phyloP scores from a whole-genome alignment of 2,113 vertebrate genomes.

The Petaurus breviceps region DNA sequence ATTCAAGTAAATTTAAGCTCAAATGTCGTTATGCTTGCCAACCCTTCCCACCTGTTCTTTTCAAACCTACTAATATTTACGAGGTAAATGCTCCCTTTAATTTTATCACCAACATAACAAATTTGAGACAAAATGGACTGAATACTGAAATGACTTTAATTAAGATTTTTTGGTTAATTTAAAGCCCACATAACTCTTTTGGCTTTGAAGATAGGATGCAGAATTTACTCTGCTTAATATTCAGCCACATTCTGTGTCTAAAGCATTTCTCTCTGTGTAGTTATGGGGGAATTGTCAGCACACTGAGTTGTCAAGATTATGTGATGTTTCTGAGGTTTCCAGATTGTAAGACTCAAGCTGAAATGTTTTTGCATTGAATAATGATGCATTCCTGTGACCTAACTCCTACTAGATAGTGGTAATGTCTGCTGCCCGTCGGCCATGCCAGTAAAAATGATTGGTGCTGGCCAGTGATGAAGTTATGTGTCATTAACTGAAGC shows the following conservation, averaged over 20 bases:
- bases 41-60: constrained; percentile 46
- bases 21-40: constrained; percentile 60
- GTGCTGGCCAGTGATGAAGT: constrained; percentile 62
- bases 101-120: not conserved
- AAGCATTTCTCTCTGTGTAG: constrained; percentile 49
- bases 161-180: not conserved
- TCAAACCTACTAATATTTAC: constrained; percentile 66
- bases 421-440: constrained; percentile 40
- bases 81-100: constrained; percentile 44
- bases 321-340: constrained; percentile 57
- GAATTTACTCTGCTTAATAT: constrained; percentile 9
- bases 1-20: constrained; percentile 63
- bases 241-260: not conserved
- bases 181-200: constrained; percentile 30
- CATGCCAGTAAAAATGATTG: constrained; percentile 56
- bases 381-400: constrained; percentile 33
- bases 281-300: constrained; percentile 37
- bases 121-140: constrained; percentile 7
- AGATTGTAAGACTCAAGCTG: constrained; percentile 12
- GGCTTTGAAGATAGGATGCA: not conserved
- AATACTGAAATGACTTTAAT: constrained; percentile 21
- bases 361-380: constrained; percentile 61
- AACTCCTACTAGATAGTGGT: constrained; percentile 51
- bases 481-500: constrained; percentile 70
- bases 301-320: constrained; percentile 50